Evolutionary conservation across 2,888 invertebrate species (phyloP), one percentile per base, ranked within the genome.

Genomic region (Plebejus melissa): DNA sequence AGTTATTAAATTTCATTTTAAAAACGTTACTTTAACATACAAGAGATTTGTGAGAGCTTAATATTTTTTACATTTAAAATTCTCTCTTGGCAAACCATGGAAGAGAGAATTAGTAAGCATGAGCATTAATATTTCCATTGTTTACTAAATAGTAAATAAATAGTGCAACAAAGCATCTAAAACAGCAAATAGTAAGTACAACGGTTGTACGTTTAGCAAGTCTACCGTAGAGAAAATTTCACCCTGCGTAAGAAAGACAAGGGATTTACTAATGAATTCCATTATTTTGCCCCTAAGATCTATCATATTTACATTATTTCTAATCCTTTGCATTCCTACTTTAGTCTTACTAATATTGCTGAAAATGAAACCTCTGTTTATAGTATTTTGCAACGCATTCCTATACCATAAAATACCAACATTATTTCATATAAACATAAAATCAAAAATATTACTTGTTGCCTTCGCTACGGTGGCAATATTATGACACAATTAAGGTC

Each of bases 401-500:
- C 9, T 2, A 9, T 7, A 58, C 60, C 0, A 60, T 0, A 46
- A 46, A 2, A 46, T 11, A 46, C 0, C 0, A 2, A 2, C 41
- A 41, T 41, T 41, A 46, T 46, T 2, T 9, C 46, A 46, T 11
- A 11, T 9, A 9, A 11, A 46, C 46, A 65, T 36, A 5, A 16
- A 65, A 65, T 65, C 32, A 13, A 36, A 65, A 36, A 65, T 32
- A 32, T 65, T 36, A 65, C 65, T 65, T 65, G 32, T 32, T 65
- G 65, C 65, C 65, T 28, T 65, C 32, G 32, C 13, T 6, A 22
- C 32, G 32, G 32, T 32, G 32, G 32, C 13, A 32, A 65, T 65
- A 65, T 65, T 65, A 72, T 72, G 32, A 54, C 13, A 72, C 50
- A 72, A 72, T 72, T 72, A 54, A 28, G 72, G 11, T 6, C 32